phyloP scores from a whole-genome alignment of 2,888 invertebrate genomes.

The Hedychridium roseum region DNA sequence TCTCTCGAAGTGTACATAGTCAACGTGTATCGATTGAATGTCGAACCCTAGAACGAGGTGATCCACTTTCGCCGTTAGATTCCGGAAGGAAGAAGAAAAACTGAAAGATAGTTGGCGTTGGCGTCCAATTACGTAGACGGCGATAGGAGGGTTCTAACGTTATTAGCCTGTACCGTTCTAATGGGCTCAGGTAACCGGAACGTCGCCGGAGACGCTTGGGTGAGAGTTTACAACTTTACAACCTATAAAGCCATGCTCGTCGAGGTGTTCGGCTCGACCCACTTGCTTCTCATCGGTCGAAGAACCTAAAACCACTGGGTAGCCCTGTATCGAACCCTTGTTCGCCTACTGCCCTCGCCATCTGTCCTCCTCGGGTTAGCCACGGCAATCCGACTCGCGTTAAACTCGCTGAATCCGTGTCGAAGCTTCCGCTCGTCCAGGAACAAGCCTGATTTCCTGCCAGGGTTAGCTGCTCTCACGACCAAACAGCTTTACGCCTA shows the following conservation, averaged over 20 bases:
- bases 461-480: too few relatives aligned
- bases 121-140: constrained; percentile 25
- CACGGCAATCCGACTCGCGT: too few relatives aligned
- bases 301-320: too few relatives aligned
- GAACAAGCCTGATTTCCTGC: too few relatives aligned
- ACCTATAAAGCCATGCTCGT: constrained; percentile 44
- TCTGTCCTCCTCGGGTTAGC: constrained; percentile 3
- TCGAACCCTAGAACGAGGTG: too few relatives aligned
- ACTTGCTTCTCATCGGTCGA: constrained; percentile 22
- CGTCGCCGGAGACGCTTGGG: constrained; percentile 25
- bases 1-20: too few relatives aligned
- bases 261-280: constrained; percentile 42
- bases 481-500: constrained; percentile 54
- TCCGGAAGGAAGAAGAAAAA: neutral
- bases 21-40: too few relatives aligned
- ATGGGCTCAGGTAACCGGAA: constrained; percentile 39
- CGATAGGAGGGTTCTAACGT: constrained; percentile 29
- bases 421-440: too few relatives aligned
- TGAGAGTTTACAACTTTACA: constrained; percentile 51
- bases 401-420: too few relatives aligned
- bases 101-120: constrained; percentile 4
- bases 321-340: too few relatives aligned
- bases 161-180: constrained; percentile 38
- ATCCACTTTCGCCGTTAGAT: too few relatives aligned
- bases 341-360: constrained; percentile 11